phyloP scores from a whole-genome alignment of 2,113 vertebrate species.

The Neodon shergylaensis region DNA sequence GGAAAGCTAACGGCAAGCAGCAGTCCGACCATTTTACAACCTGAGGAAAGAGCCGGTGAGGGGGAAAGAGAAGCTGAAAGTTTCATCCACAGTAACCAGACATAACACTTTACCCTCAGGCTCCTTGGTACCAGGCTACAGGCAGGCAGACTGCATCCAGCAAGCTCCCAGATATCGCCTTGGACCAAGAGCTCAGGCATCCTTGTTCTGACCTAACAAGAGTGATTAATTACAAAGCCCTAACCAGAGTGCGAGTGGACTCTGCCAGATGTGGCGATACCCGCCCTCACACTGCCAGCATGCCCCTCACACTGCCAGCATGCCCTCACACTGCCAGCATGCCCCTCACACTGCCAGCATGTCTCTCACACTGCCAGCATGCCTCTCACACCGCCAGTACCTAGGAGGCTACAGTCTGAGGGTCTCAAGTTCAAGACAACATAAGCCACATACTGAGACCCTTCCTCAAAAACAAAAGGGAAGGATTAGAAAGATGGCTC shows the following conservation, averaged over 20 bases:
- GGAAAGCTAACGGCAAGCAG: constrained; percentile 91
- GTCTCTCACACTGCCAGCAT: too few species aligned
- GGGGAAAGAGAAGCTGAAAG: neutral
- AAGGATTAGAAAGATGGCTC: neutral
- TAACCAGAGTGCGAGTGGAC: neutral
- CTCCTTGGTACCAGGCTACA: neutral
- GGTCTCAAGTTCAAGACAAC: neutral
- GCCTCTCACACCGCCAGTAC: neutral
- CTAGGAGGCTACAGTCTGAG: neutral
- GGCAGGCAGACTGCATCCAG: neutral
- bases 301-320: too few species aligned
- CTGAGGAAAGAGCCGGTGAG: constrained; percentile 78
- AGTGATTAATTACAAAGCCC: neutral
- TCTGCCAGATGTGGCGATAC: neutral
- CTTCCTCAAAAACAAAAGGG: neutral
- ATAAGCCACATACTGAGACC: neutral
- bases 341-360: too few species aligned
- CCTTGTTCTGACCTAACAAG: neutral
- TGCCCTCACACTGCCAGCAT: too few species aligned
- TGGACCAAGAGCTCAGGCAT: neutral
- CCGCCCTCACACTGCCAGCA: neutral
- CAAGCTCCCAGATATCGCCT: neutral
- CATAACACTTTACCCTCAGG: neutral
- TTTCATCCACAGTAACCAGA: neutral
- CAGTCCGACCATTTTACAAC: constrained; percentile 94